These are phyloP conservation scores for Monochamus saltuarius DNA, from an alignment of 1,140 invertebrate species.

Conservation along the genomic window DNA sequence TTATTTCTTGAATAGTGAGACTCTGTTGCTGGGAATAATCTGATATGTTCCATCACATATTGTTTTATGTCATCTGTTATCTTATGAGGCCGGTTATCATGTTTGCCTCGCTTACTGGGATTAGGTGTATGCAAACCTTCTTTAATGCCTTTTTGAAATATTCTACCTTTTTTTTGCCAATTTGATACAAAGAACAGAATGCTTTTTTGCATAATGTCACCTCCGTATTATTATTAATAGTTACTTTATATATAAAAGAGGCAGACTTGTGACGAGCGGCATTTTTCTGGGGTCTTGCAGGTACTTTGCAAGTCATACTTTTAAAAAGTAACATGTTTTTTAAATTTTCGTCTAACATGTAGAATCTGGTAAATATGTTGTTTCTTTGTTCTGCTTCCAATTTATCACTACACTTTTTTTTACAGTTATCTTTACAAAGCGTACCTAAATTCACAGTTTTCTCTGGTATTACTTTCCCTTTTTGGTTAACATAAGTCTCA, in stretches of 20 bases:
- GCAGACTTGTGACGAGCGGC: not conserved
- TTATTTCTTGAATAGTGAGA: slow-evolving; percentile 23
- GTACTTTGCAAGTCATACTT: not conserved
- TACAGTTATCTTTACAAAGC: slow-evolving; percentile 1
- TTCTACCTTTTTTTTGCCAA: slow-evolving; percentile 15
- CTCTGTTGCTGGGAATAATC: slow-evolving; percentile 8
- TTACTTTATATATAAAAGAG: slow-evolving; percentile 1
- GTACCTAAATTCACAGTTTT: not conserved
- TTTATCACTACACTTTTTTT: not conserved
- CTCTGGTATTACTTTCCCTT: not conserved
- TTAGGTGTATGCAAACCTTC: slow-evolving; percentile 8
- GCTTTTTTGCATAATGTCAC: slow-evolving; percentile 9
- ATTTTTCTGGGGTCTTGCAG: not conserved
- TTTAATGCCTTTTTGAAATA: not conserved
- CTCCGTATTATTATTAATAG: not conserved
- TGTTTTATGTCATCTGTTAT: slow-evolving; percentile 10
- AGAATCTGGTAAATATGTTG: not conserved
- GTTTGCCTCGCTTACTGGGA: slow-evolving; percentile 13
- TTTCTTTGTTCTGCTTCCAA: slow-evolving; percentile 1
- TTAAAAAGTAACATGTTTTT: slow-evolving; percentile 15
- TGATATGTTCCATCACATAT: slow-evolving; percentile 14
- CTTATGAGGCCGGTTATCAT: slow-evolving; percentile 18
- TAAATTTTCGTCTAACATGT: slow-evolving; percentile 53
- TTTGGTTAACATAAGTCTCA: not conserved
- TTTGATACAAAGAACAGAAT: slow-evolving; percentile 13